Evolutionary conservation across 2,797 vertebrate species (phyloP).

Genomic region (Erpetoichthys calabaricus): DNA sequence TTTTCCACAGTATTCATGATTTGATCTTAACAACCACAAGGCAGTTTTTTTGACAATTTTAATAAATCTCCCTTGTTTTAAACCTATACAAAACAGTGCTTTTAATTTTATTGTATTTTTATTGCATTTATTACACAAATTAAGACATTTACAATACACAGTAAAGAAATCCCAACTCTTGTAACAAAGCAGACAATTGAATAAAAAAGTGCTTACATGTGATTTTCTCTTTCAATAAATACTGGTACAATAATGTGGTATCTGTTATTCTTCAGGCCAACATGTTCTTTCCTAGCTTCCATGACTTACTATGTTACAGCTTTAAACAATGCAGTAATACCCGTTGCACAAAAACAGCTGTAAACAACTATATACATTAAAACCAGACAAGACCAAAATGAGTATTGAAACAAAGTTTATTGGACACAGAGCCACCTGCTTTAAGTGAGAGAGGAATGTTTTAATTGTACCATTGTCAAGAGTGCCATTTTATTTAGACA

Average conservation of each 20-base stretch:
- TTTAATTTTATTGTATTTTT: slow-evolving; percentile 24
- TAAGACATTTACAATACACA: slow-evolving; percentile 82
- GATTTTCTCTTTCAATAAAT: slow-evolving; percentile 94
- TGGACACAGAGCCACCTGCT: not conserved
- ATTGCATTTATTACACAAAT: slow-evolving; percentile 97
- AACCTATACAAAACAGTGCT: slow-evolving; percentile 4
- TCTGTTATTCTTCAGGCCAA: slow-evolving; percentile 51
- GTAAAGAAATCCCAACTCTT: slow-evolving; percentile 67
- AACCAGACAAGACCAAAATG: slow-evolving; percentile 7
- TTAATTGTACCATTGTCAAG: slow-evolving; percentile 18
- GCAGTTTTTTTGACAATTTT: too few relatives aligned
- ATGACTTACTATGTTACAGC: slow-evolving; percentile 55
- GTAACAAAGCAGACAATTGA: slow-evolving; percentile 84
- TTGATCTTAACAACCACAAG: too few relatives aligned
- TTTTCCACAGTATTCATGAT: too few relatives aligned
- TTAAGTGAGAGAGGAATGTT: slow-evolving; percentile 2
- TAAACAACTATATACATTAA: slow-evolving; percentile 37
- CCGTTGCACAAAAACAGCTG: slow-evolving; percentile 31
- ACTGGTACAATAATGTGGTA: slow-evolving; percentile 67
- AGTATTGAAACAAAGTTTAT: not conserved
- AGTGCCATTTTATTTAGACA: too few relatives aligned
- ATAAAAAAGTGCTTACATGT: slow-evolving; percentile 93
- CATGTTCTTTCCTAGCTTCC: slow-evolving; percentile 46
- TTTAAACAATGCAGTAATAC: slow-evolving; percentile 43
- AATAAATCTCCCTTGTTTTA: slow-evolving; percentile 7